These are phyloP conservation scores for Drosophila subquinaria DNA, from an alignment of 2,888 invertebrate species.

Conservation along the genomic window DNA sequence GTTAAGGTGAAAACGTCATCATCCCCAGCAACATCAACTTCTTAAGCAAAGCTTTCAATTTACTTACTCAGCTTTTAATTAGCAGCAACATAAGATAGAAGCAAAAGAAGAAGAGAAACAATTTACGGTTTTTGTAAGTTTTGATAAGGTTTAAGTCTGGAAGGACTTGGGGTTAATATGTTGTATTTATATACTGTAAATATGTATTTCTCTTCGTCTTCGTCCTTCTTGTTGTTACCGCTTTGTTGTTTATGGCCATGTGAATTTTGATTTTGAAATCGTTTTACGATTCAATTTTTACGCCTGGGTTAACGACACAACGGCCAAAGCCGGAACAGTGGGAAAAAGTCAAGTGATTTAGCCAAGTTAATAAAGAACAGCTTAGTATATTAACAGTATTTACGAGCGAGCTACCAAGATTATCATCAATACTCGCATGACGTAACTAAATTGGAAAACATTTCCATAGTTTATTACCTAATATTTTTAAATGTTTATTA, in stretches of 20 bases:
- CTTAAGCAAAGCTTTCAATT: conserved; percentile 9
- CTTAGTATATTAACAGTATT: background rate
- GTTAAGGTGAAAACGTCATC: conserved; percentile 22
- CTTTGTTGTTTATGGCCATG: conserved; percentile 52
- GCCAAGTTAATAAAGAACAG: background rate
- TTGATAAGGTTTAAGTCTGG: conserved; percentile 40
- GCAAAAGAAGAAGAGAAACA: conserved; percentile 7
- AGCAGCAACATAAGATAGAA: conserved; percentile 13
- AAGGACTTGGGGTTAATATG: background rate
- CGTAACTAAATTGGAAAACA: background rate
- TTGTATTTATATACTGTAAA: conserved; percentile 21
- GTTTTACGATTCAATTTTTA: conserved; percentile 66
- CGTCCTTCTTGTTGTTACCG: conserved; percentile 14
- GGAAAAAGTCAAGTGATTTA: conserved; percentile 7
- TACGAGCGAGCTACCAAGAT: background rate
- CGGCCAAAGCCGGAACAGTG: conserved; percentile 37
- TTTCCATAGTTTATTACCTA: too few relatives aligned
- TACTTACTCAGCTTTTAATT: conserved; percentile 15
- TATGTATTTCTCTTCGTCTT: conserved; percentile 8
- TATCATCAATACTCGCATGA: background rate
- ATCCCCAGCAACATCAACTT: background rate
- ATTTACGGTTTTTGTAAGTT: conserved; percentile 50
- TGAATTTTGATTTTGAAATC: conserved; percentile 59
- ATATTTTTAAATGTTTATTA: too few relatives aligned
- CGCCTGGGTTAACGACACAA: conserved; percentile 53